Evolutionary conservation across 2,888 invertebrate species (phyloP), one percentile per base, ranked within the genome.

Genomic region (Ceriagrion tenellum): DNA sequence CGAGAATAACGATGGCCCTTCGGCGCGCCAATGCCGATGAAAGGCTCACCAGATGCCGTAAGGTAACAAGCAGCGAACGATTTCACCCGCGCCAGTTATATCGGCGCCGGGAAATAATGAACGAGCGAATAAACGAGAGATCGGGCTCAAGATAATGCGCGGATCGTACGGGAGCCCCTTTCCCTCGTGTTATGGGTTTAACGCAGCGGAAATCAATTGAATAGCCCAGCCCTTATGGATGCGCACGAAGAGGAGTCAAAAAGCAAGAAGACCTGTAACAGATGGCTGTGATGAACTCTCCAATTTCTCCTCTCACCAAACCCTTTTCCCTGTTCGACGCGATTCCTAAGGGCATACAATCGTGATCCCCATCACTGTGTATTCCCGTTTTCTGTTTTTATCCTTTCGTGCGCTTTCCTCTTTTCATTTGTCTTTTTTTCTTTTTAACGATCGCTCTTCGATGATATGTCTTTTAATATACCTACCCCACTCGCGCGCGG

Each of bases 371-470:
- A 16, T 69, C 69, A 20, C 47, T 69, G 63, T 16, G 63, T 63
- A 63, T 26, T 40, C n/a, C 63, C 55, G 63, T 74, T 16, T 93
- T 13, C 47, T 81, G 26, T 69, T 40, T 69, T 69, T 40, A n/a
- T 35, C 35, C 93, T 69, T 69, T 47, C 93, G 69, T 93, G 93
- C 26, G 35, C 30, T 59, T 59, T 35, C 35, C 59, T 26, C 93
- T 23, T 26, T n/a, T 23, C 12, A 20, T 12, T 59, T 56, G 16
- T 12, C 16, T 20, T 40, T 74, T 74, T 93, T 91, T 30, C 23
- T 16, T 59, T 47, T 93, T 13, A 35, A 93, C 40, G 93, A 93
- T 93, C 93, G 47, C 93, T 93, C 93, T 74, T 47, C 74, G 69
- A 93, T 93, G 93, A 93, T 35, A 59, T 35, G 59, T 35, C 59